Evolutionary conservation across 2,797 vertebrate genomes (phyloP), one percentile per base, ranked within the genome.

Genomic region (Diplodus puntazzo): DNA sequence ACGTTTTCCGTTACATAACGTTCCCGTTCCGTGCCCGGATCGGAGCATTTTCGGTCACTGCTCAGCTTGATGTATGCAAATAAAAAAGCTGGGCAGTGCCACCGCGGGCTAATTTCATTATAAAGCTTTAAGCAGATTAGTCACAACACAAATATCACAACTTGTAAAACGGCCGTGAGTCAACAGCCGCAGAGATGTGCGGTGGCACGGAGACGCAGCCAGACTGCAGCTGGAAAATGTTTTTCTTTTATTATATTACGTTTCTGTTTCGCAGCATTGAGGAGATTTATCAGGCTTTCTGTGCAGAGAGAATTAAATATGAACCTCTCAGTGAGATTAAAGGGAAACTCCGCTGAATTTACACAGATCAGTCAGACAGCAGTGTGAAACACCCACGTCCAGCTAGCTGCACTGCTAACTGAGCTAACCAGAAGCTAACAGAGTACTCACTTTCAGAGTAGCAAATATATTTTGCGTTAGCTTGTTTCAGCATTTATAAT

Each of bases 51-150:
- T 59, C 34, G 39, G 39, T 73, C 67, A 57, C 50, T 5, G 49
- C 67, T 73, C 69, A 53, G 57, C 57, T 57, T 61, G 61, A 85
- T 67, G 60, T 18, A 52, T 75, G 61, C 66, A 67, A 61, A 78
- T 75, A 61, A 65, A 61, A 65, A 58, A 49, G 52, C 65, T 48
- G 48, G 60, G 30, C 64, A 64, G 57, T 53, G 75, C 17, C 0
- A 68, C 63, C 9, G 20, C 50, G 27, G 49, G 64, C 48, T 83
- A 59, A 86, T 82, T 80, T 75, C 77, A 84, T 80, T 77, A 66
- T 7, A 50, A 18, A 72, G 53, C 45, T 77, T 50, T 34, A 74
- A 79, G 55, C 25, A 75, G 80, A 77, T 82, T 67, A 83, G 69
- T 73, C 75, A 66, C 72, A 79, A 75, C 74, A 76, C 64, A 70